These are phyloP conservation scores for Pseudomyrmex pallidus DNA, from an alignment of 1,140 invertebrate species.

Conservation along the genomic window DNA sequence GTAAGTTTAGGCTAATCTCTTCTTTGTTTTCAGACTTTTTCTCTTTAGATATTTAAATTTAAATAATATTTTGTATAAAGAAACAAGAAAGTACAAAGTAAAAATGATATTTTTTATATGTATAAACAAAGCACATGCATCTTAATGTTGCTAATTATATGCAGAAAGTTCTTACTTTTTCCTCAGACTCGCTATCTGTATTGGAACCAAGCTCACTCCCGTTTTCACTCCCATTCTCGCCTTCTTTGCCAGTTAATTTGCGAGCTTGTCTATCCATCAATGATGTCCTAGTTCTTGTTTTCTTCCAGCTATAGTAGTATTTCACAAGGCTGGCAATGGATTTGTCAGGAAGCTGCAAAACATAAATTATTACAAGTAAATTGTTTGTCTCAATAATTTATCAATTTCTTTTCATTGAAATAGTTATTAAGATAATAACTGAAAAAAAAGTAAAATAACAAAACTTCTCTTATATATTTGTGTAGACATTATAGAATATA, in stretches of 20 bases:
- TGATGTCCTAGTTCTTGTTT: constrained; percentile 95
- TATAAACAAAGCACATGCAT: constrained; percentile 64
- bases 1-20: constrained; percentile 6
- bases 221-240: constrained; percentile 91
- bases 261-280: constrained; percentile 96
- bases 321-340: constrained; percentile 98
- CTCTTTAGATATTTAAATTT: not conserved
- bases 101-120: constrained; percentile 36
- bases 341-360: constrained; percentile 95
- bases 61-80: constrained; percentile 29
- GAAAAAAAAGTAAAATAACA: no score
- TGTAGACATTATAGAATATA: not conserved
- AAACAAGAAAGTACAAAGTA: constrained; percentile 27
- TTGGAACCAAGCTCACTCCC: constrained; percentile 91
- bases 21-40: constrained; percentile 4
- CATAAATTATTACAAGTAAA: constrained; percentile 49
- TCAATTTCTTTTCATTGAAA: no score
- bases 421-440: no score
- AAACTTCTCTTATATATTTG: no score
- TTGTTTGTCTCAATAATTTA: not conserved
- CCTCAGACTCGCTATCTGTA: constrained; percentile 94
- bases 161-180: constrained; percentile 90
- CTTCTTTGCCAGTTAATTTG: constrained; percentile 87
- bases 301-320: constrained; percentile 99
- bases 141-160: constrained; percentile 39